Percentiles rank a stretch among this genome's conserved stretches.
Evolutionary conservation across 2,888 invertebrate genomes (phyloP).

Genomic region (Dendrolimus houi): DNA sequence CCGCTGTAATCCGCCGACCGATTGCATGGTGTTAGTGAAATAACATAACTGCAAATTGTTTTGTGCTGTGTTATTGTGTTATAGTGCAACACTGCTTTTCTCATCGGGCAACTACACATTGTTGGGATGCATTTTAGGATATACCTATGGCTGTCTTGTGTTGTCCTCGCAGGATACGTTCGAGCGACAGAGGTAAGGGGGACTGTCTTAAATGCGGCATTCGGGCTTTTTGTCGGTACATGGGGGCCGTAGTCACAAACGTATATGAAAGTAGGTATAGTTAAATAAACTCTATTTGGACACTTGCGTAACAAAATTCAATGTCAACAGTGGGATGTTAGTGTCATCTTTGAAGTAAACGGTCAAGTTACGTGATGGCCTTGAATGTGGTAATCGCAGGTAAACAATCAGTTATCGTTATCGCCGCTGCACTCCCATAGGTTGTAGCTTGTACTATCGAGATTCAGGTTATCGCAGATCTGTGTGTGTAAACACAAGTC

Average conservation of each 20-base stretch:
- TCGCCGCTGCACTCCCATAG: constrained; percentile 37
- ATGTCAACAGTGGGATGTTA: constrained; percentile 49
- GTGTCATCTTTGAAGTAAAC: constrained; percentile 2
- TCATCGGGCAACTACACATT: constrained; percentile 56
- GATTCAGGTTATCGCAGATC: constrained; percentile 13
- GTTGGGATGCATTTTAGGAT: constrained; percentile 87
- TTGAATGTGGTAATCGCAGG: constrained; percentile 59
- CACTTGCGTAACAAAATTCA: constrained; percentile 67
- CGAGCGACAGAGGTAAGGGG: constrained; percentile 85
- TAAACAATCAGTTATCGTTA: constrained; percentile 60
- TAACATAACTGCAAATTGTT: constrained; percentile 69
- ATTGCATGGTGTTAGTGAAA: constrained; percentile 67
- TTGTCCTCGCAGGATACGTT: constrained; percentile 84
- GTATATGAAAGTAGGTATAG: constrained; percentile 19
- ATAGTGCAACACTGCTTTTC: constrained; percentile 57
- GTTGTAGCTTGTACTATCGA: constrained; percentile 23
- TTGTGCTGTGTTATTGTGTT: constrained; percentile 63
- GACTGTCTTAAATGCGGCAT: constrained; percentile 66
- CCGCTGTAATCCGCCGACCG: constrained; percentile 51
- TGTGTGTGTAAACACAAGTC: constrained; percentile 39
- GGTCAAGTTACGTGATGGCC: constrained; percentile 32
- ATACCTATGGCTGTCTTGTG: constrained; percentile 83
- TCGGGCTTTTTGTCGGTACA: constrained; percentile 59
- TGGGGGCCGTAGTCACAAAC: constrained; percentile 17
- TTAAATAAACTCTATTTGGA: constrained; percentile 31